Evolutionary conservation across 2,888 invertebrate species (phyloP).

Genomic region (Trichopria drosophilae): DNA sequence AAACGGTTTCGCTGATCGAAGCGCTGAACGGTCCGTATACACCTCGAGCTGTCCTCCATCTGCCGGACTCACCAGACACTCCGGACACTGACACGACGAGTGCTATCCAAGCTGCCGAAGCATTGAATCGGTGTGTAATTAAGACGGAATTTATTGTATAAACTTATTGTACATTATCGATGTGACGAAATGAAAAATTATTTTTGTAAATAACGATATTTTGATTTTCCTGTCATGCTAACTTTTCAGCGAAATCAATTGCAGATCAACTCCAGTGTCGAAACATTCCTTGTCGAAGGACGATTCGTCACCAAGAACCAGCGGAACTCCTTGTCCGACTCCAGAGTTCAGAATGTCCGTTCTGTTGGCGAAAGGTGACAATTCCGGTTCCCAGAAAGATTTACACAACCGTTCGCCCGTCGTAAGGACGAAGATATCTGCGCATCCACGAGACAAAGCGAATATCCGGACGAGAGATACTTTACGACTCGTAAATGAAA

Average conservation of each 20-base stretch:
- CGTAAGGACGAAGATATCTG: slow-evolving; percentile 46
- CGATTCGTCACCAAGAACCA: slow-evolving; percentile 49
- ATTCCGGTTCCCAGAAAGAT: slow-evolving; percentile 52
- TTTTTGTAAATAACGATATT: not conserved
- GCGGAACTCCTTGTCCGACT: slow-evolving; percentile 51
- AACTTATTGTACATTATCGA: not conserved
- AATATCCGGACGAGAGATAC: slow-evolving; percentile 59
- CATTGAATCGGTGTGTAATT: slow-evolving; percentile 63
- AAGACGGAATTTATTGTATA: slow-evolving; percentile 7
- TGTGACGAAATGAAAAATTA: slow-evolving; percentile 3
- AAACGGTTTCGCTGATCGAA: slow-evolving; percentile 91
- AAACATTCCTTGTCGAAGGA: slow-evolving; percentile 51
- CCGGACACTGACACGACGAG: slow-evolving; percentile 68
- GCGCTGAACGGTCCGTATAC: slow-evolving; percentile 90
- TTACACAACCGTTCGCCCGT: slow-evolving; percentile 52
- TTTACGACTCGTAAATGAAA: slow-evolving; percentile 67
- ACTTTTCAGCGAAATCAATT: no score
- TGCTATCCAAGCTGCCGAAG: slow-evolving; percentile 69
- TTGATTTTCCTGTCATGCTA: not conserved
- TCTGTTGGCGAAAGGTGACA: slow-evolving; percentile 69
- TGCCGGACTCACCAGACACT: slow-evolving; percentile 61
- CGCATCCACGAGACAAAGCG: slow-evolving; percentile 53
- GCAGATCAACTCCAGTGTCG: slow-evolving; percentile 51
- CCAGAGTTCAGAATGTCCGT: slow-evolving; percentile 74
- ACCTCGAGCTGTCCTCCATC: slow-evolving; percentile 58